A percentile compares a stretch with the other conserved stretches of the same genome.
These are phyloP conservation scores for Lepidochitona cinerea DNA, from an alignment of 2,888 invertebrate species.

Conservation along the genomic window DNA sequence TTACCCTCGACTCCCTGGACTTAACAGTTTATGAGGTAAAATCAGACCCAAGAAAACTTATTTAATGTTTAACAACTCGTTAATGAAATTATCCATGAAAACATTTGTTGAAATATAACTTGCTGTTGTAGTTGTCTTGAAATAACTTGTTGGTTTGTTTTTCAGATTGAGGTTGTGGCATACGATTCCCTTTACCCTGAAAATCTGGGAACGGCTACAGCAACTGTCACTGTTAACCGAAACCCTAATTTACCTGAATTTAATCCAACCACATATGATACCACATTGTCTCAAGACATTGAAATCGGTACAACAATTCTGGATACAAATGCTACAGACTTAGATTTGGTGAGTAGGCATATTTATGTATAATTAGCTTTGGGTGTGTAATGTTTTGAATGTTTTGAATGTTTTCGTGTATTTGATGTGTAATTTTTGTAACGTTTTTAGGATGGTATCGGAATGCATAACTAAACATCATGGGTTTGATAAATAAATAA, in stretches of 20 bases:
- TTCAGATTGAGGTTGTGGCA: constrained; percentile 29
- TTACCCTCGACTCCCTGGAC: constrained; percentile 40
- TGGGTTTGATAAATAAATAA: neutral
- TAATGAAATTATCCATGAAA: no score
- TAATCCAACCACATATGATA: constrained; percentile 35
- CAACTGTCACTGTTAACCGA: constrained; percentile 42
- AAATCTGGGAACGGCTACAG: constrained; percentile 27
- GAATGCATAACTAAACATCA: no score
- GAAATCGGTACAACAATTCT: constrained; percentile 43
- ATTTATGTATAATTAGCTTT: neutral
- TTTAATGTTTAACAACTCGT: no score
- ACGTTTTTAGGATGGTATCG: no score
- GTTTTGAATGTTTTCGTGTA: neutral
- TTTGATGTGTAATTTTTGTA: no score
- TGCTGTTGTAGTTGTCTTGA: no score
- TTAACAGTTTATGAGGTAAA: constrained; percentile 44
- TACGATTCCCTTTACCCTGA: constrained; percentile 51
- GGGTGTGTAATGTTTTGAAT: neutral
- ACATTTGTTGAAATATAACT: no score
- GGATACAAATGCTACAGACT: constrained; percentile 49
- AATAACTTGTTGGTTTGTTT: neutral
- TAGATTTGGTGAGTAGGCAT: constrained; percentile 35
- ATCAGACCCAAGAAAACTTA: no score
- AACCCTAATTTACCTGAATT: constrained; percentile 59
- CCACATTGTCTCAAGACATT: constrained; percentile 41